A percentile compares a stretch with the other conserved stretches of the same genome.
Evolutionary conservation across 2,888 invertebrate genomes (phyloP).

Genomic region (Creontiades dilutus): DNA sequence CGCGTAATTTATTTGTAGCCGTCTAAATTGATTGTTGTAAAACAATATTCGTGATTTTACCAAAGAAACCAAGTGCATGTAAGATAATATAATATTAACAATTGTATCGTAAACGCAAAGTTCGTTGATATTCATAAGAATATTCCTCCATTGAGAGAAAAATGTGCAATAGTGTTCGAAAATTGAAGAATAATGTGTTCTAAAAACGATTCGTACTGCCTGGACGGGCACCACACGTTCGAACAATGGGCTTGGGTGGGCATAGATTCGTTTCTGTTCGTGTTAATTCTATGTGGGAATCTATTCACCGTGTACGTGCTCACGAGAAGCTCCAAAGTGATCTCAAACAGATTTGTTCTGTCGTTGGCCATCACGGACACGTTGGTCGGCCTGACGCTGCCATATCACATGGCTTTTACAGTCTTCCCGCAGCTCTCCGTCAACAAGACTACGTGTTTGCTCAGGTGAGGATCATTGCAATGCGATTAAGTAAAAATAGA

Average conservation of each 20-base stretch:
- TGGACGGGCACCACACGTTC: conserved; percentile 65
- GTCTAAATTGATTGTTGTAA: background rate
- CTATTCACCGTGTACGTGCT: conserved; percentile 88
- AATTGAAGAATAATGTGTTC: conserved; percentile 70
- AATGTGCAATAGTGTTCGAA: conserved; percentile 34
- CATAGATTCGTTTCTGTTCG: conserved; percentile 83
- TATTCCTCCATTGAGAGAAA: background rate
- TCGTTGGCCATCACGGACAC: conserved; percentile 89
- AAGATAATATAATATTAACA: conserved; percentile 3
- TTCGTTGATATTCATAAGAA: background rate
- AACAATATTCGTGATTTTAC: background rate
- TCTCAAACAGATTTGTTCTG: conserved; percentile 88
- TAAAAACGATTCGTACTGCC: conserved; percentile 68
- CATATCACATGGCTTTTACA: conserved; percentile 89
- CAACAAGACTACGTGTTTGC: conserved; percentile 83
- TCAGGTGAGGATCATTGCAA: conserved; percentile 80
- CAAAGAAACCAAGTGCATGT: conserved; percentile 26
- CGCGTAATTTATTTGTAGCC: conserved; percentile 28
- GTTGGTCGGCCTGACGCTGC: conserved; percentile 87
- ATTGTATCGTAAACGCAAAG: background rate
- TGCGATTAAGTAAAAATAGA: too few species aligned
- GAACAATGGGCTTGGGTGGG: conserved; percentile 81
- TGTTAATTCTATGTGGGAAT: conserved; percentile 86
- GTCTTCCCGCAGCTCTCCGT: conserved; percentile 82
- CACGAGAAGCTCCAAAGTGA: conserved; percentile 84